A percentile compares a stretch with the other conserved stretches of the same genome.
These are phyloP conservation scores for Pachypanchax playfairii DNA, from an alignment of 2,113 vertebrate genomes.

Conservation along the genomic window DNA sequence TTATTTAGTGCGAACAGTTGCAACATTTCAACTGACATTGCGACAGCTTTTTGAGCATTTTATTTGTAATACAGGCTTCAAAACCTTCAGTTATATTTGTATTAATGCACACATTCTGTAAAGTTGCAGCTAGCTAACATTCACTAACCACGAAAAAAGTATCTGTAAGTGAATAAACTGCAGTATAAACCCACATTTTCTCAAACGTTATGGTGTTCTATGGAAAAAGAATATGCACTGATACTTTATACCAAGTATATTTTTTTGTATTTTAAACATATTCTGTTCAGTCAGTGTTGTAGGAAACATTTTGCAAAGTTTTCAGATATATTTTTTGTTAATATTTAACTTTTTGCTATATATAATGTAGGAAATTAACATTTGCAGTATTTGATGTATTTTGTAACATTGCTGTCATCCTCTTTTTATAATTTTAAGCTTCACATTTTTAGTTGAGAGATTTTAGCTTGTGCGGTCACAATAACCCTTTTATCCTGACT, in stretches of 20 bases:
- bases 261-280: conserved; percentile 72
- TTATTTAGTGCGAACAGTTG: too few relatives aligned
- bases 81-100: conserved; percentile 5
- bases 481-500: conserved; percentile 7
- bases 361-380: conserved; percentile 42
- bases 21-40: too few relatives aligned
- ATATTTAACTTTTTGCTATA: conserved; percentile 48
- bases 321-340: conserved; percentile 23
- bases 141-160: conserved; percentile 37
- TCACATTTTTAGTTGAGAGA: not conserved
- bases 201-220: conserved; percentile 48
- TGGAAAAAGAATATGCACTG: conserved; percentile 79
- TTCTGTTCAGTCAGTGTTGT: conserved; percentile 66
- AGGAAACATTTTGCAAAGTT: conserved; percentile 33
- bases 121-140: conserved; percentile 16
- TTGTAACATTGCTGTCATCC: conserved; percentile 16
- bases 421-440: conserved; percentile 4
- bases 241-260: conserved; percentile 71
- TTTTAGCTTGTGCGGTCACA: conserved; percentile 20
- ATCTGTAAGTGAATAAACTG: conserved; percentile 18
- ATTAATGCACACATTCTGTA: conserved; percentile 15
- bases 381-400: conserved; percentile 39
- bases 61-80: not conserved
- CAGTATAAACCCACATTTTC: conserved; percentile 28
- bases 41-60: conserved; percentile 7